Evolutionary conservation across 2,888 invertebrate genomes (phyloP), one percentile per base, ranked within the genome.

Genomic region (Aphidius colemani): DNA sequence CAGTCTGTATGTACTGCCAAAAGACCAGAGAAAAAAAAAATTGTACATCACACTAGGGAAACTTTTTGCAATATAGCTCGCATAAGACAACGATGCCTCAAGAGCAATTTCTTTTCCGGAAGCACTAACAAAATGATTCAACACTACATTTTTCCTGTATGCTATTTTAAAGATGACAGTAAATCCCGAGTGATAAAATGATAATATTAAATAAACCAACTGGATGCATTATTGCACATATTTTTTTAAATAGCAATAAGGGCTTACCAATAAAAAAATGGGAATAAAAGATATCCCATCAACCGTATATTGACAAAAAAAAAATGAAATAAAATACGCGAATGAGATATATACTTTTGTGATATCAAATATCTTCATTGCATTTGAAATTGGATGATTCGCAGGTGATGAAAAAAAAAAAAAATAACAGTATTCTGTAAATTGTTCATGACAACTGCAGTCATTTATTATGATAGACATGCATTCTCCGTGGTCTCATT

Each of bases 391-490:
- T 30, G 30, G 30, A 30, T 30, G 30, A 5, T 30, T 30, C 5
- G 30, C 30, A 30, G 30, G 30, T 30, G 30, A 5, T 30, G 5
- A 30, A 30, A 30, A 30, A 30, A 18, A 3, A 18, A 3, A 30
- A 30, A 30, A 30, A 30, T 5, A 30, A 30, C 5, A 30, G 30
- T 5, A 30, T 30, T 30, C 5, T 30, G 3, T 30, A 30, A 30
- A 30, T 30, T 30, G 30, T 30, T 30, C 30, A 50, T 50, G 49
- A 64, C 51, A 51, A 59, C 61, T 59, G 58, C 64, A 67, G 70
- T 70, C 64, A 65, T 70, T 69, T 67, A 67, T 70, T 69, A 69
- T 69, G 69, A 70, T 69, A 69, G 69, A 59, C 59, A 66, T 66
- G 61, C 58, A 61, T 61, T 63, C 60, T 53, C 57, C 53, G 44